phyloP scores from a whole-genome alignment of 2,888 invertebrate genomes.

The Urechis unicinctus region DNA sequence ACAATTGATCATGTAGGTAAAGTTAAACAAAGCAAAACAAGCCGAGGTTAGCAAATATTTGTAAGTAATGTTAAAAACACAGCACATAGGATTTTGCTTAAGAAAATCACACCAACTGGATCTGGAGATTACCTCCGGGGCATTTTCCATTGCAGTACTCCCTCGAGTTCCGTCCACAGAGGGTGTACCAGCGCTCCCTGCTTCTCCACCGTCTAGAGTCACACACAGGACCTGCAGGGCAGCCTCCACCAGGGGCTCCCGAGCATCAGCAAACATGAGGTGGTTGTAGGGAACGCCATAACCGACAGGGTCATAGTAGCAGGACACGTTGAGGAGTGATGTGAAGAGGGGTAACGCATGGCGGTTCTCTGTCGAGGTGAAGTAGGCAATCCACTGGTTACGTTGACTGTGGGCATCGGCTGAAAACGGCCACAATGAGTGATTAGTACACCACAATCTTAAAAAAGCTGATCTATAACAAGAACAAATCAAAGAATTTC shows the following conservation, averaged over 20 bases:
- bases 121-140: slow-evolving; percentile 6
- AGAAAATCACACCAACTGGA: too few relatives aligned
- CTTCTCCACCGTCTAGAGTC: slow-evolving; percentile 88
- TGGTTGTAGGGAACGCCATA: slow-evolving; percentile 96
- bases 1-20: too few relatives aligned
- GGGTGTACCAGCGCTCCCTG: slow-evolving; percentile 11
- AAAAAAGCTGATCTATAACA: too few relatives aligned
- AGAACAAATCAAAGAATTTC: too few relatives aligned
- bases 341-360: slow-evolving; percentile 98
- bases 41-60: too few relatives aligned
- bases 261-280: slow-evolving; percentile 82
- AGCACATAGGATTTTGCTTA: too few relatives aligned
- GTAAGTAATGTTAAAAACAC: too few relatives aligned
- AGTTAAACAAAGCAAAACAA: too few relatives aligned
- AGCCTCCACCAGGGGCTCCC: slow-evolving; percentile 23
- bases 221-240: slow-evolving; percentile 65
- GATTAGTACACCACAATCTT: too few relatives aligned
- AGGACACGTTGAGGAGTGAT: slow-evolving; percentile 90
- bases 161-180: slow-evolving; percentile 42
- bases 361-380: slow-evolving; percentile 62
- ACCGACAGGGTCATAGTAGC: slow-evolving; percentile 97
- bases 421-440: too few relatives aligned
- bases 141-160: slow-evolving; percentile 31
- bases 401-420: slow-evolving; percentile 49
- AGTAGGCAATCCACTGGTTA: slow-evolving; percentile 63